Conservation (phyloP, 2,888 invertebrate species). For the Tenthredo mesomela region DNA sequence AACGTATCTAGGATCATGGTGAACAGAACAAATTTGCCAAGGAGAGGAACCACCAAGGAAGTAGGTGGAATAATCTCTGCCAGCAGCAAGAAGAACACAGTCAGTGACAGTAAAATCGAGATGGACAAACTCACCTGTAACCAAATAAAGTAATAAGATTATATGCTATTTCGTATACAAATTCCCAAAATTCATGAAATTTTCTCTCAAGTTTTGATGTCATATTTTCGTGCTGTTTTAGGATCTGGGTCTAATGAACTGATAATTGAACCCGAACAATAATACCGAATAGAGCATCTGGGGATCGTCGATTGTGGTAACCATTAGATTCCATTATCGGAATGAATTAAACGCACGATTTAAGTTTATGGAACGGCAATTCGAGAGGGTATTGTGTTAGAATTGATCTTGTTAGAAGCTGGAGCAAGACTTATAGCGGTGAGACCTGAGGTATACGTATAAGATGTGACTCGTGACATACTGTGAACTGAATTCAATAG, state of each 20-base stretch:
- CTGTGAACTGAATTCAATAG: conserved; percentile 39
- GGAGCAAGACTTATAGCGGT: background rate
- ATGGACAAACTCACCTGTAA: conserved; percentile 94
- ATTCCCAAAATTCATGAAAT: background rate
- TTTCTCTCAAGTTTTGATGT: background rate
- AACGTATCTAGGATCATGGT: conserved; percentile 97
- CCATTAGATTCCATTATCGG: background rate
- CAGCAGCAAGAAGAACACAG: conserved; percentile 96
- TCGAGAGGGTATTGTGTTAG: conserved; percentile 28
- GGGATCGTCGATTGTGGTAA: background rate
- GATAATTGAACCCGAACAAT: background rate
- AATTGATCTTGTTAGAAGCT: conserved; percentile 40
- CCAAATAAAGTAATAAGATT: background rate
- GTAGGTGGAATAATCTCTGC: conserved; percentile 95
- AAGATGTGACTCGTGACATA: conserved; percentile 36
- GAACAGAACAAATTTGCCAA: conserved; percentile 97
- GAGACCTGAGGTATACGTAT: conserved; percentile 18
- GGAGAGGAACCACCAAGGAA: conserved; percentile 94
- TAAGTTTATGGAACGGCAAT: conserved; percentile 4
- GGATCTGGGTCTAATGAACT: background rate
- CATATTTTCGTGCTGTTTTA: background rate
- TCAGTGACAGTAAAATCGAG: conserved; percentile 95
- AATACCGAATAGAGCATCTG: background rate
- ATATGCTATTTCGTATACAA: background rate
- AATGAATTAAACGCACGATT: conserved; percentile 42